phyloP scores from a whole-genome alignment of 2,888 invertebrate genomes.

The Limenitis arthemis region DNA sequence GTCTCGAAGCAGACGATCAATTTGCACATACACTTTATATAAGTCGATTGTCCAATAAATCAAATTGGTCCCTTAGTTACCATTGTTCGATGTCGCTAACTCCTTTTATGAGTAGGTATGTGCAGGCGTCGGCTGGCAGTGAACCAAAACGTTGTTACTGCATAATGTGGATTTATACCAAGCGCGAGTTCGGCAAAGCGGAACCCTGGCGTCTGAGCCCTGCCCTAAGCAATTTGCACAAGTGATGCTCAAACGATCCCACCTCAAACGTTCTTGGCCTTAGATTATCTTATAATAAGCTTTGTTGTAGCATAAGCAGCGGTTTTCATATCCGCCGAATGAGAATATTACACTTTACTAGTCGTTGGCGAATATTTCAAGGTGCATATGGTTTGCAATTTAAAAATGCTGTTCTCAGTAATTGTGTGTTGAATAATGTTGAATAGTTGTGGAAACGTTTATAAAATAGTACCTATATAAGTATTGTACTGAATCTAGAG shows the following conservation, averaged over 20 bases:
- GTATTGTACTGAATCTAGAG: too few relatives aligned
- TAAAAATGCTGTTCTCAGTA: neutral
- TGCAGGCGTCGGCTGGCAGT: constrained; percentile 45
- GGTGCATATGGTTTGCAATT: neutral
- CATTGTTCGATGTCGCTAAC: constrained; percentile 13
- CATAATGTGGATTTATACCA: constrained; percentile 62
- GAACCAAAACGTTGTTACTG: constrained; percentile 64
- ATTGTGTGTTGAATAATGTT: neutral
- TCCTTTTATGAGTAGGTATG: constrained; percentile 17
- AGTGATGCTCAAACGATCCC: constrained; percentile 26
- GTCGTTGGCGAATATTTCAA: constrained; percentile 1
- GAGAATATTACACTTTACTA: constrained; percentile 4
- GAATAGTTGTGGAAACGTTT: too few relatives aligned
- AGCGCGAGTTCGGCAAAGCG: constrained; percentile 38
- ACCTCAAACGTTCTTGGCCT: constrained; percentile 22
- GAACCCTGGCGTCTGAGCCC: constrained; percentile 44
- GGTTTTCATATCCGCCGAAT: constrained; percentile 3
- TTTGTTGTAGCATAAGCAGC: constrained; percentile 14
- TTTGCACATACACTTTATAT: constrained; percentile 17
- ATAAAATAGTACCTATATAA: too few relatives aligned
- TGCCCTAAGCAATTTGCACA: constrained; percentile 51
- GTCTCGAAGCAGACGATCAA: constrained; percentile 16
- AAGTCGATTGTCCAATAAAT: constrained; percentile 14
- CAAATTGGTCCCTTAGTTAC: constrained; percentile 12
- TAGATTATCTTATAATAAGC: constrained; percentile 23